A percentile compares a stretch with the other conserved stretches of the same genome.
Evolutionary conservation across 2,888 invertebrate species (phyloP).

Genomic region (Clepsis dumicolana): DNA sequence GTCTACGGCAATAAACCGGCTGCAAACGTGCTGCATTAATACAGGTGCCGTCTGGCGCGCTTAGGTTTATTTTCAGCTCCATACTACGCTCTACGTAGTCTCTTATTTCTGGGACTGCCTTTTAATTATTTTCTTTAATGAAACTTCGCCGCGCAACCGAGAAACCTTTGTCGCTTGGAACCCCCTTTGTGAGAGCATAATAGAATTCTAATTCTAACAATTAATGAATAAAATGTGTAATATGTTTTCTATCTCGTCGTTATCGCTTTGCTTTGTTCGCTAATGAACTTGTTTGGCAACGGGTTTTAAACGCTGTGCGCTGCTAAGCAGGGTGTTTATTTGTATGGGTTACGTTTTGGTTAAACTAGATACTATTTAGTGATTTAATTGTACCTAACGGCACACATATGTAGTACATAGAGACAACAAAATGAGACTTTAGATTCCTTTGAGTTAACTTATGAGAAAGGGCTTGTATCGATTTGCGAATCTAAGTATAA

Average conservation of each 20-base stretch:
- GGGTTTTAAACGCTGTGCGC: constrained; percentile 14
- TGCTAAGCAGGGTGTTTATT: constrained; percentile 1
- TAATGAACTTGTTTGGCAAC: constrained; percentile 33
- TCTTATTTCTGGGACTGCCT: constrained; percentile 80
- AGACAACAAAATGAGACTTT: too few relatives aligned
- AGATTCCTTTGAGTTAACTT: too few relatives aligned
- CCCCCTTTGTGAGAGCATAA: constrained; percentile 38
- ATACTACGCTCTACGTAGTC: constrained; percentile 53
- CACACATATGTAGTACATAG: too few relatives aligned
- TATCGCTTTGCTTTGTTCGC: constrained; percentile 37
- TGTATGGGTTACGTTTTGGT: background rate
- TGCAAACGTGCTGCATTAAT: constrained; percentile 82
- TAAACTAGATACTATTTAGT: background rate
- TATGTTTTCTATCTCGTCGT: constrained; percentile 36
- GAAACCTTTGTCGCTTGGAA: constrained; percentile 57
- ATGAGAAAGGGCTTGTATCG: too few relatives aligned
- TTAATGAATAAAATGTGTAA: constrained; percentile 37
- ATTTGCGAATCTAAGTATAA: background rate
- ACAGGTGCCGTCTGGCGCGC: constrained; percentile 65
- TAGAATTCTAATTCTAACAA: constrained; percentile 40
- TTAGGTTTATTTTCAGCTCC: constrained; percentile 74
- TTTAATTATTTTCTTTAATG: constrained; percentile 85
- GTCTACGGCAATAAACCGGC: constrained; percentile 80
- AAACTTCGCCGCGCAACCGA: constrained; percentile 69
- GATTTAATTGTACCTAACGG: too few relatives aligned